Evolutionary conservation across 2,888 invertebrate genomes (phyloP).

Genomic region (Leistus spinibarbis): DNA sequence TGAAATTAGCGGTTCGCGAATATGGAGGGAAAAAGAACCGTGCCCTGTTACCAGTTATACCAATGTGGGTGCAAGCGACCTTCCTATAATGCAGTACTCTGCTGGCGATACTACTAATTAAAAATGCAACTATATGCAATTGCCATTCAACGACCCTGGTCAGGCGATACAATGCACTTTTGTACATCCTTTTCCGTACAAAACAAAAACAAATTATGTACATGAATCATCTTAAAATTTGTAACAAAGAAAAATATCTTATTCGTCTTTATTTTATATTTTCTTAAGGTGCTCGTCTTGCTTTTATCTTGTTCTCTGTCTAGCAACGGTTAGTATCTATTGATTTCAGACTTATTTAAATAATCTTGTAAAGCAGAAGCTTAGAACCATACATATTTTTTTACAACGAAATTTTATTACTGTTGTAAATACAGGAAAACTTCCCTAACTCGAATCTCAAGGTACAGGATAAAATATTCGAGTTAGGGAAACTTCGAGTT

Average conservation of each 20-base stretch:
- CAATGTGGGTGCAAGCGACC: background rate
- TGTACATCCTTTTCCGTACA: background rate
- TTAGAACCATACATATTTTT: too few relatives aligned
- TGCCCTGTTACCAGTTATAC: background rate
- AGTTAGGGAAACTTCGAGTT: too few relatives aligned
- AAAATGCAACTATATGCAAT: background rate
- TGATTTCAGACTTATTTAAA: too few relatives aligned
- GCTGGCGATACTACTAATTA: background rate
- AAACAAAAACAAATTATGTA: background rate
- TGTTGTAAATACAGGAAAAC: too few relatives aligned
- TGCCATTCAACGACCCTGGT: background rate
- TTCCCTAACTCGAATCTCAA: too few relatives aligned
- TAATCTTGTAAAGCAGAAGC: too few relatives aligned
- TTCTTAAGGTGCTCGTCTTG: too few relatives aligned
- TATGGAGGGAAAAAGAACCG: background rate
- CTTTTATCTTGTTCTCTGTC: too few relatives aligned
- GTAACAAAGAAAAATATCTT: background rate
- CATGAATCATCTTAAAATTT: background rate
- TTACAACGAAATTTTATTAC: too few relatives aligned
- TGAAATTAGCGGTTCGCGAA: background rate
- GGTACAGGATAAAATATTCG: too few relatives aligned
- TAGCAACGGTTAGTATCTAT: too few relatives aligned
- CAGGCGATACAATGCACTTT: background rate
- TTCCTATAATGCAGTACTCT: background rate
- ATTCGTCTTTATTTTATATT: too few relatives aligned